Percentiles rank a stretch among this genome's conserved stretches.
These are phyloP conservation scores for Eristalis arbustorum DNA, from an alignment of 2,888 invertebrate genomes.

Conservation along the genomic window DNA sequence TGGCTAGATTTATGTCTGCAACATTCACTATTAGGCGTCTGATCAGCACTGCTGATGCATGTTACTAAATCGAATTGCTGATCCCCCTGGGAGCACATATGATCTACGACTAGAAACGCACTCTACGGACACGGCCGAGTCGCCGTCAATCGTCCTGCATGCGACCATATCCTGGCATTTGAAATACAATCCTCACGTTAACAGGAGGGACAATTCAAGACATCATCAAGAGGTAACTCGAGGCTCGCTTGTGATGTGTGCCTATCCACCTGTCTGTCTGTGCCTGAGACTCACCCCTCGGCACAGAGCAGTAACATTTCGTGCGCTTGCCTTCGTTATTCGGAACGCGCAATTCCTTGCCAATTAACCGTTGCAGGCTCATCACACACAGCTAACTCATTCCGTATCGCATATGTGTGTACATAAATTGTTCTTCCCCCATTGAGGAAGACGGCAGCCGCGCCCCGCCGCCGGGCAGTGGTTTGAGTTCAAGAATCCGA, in stretches of 20 bases:
- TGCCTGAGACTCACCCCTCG: not conserved
- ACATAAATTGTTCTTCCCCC: not conserved
- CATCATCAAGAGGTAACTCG: not conserved
- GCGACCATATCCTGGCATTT: not conserved
- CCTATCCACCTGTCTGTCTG: not conserved
- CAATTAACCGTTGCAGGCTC: constrained; percentile 57
- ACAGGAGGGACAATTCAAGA: not conserved
- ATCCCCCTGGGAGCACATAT: too few relatives aligned
- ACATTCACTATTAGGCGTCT: too few relatives aligned
- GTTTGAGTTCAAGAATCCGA: constrained; percentile 65
- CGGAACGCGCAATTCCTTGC: constrained; percentile 50
- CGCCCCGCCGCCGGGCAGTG: not conserved
- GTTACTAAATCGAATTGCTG: too few relatives aligned
- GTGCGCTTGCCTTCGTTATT: constrained; percentile 27
- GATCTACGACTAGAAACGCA: not conserved
- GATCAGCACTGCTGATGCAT: too few relatives aligned
- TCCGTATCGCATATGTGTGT: constrained; percentile 8
- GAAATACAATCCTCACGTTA: not conserved
- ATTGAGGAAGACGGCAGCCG: not conserved
- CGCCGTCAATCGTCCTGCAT: too few relatives aligned
- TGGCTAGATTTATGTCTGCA: too few relatives aligned
- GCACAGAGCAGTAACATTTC: constrained; percentile 7
- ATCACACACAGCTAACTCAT: constrained; percentile 11
- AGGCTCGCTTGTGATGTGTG: not conserved
- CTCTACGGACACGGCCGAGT: not conserved